phyloP scores from a whole-genome alignment of 1,140 invertebrate species.

The Lycorma delicatula region DNA sequence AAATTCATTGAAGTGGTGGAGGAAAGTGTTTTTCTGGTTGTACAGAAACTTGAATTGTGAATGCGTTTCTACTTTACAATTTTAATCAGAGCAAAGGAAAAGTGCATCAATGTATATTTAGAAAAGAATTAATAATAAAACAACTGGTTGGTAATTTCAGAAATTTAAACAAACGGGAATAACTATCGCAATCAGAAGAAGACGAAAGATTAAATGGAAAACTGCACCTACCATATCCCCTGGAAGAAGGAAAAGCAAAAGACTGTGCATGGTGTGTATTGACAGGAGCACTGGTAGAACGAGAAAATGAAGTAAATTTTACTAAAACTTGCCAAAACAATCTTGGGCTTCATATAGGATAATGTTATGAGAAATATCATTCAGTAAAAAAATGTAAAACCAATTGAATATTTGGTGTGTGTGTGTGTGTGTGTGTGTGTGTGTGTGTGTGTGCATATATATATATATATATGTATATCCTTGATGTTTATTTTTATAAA shows the following conservation, averaged over 20 bases:
- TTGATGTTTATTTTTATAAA: no score
- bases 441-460: no score
- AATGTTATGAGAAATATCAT: not conserved
- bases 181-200: not conserved
- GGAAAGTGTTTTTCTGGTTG: not conserved
- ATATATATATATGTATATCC: no score
- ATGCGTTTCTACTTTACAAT: not conserved
- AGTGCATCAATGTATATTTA: not conserved
- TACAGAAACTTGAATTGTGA: not conserved
- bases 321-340: not conserved
- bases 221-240: not conserved
- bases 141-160: not conserved
- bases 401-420: no score
- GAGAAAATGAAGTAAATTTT: not conserved
- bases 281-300: not conserved
- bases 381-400: no score
- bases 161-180: not conserved
- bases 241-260: not conserved
- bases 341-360: not conserved
- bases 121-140: not conserved
- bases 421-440: no score
- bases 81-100: not conserved
- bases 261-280: not conserved
- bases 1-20: not conserved
- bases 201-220: not conserved